Conservation (phyloP, 37 sponge, comb jelly and placozoan genomes). For the Oscarella lobularis region DNA sequence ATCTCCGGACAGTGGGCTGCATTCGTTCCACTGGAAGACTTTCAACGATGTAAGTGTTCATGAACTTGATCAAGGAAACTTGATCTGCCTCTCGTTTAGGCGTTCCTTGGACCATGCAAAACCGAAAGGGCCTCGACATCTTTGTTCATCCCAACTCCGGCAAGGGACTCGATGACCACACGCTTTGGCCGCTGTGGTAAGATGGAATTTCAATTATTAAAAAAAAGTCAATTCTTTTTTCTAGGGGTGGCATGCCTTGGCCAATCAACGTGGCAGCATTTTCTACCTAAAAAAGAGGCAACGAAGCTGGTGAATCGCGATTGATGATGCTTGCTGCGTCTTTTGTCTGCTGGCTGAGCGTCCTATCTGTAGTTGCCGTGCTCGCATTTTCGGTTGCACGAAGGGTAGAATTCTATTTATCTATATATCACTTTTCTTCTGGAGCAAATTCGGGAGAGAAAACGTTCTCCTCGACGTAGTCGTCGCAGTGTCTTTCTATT, state of each 20-base stretch:
- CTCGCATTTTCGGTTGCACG: too few species aligned
- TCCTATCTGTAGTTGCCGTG: too few species aligned
- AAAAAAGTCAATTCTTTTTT: neutral
- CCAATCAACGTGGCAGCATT: neutral
- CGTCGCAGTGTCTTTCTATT: neutral
- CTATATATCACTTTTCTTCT: too few species aligned
- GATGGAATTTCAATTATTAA: neutral
- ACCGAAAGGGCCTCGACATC: neutral
- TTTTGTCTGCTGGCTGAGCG: too few species aligned
- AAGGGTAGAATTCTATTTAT: too few species aligned
- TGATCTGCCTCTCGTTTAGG: neutral
- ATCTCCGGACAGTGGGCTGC: neutral
- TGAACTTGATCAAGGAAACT: neutral
- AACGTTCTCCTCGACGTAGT: neutral
- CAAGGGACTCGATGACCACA: neutral
- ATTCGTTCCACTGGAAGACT: conserved; percentile 7
- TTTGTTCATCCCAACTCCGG: conserved; percentile 8
- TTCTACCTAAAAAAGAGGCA: neutral
- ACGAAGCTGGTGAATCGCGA: neutral
- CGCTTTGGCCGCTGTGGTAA: conserved; percentile 4
- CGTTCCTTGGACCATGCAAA: conserved; percentile 9
- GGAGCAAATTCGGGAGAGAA: neutral
- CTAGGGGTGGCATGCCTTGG: neutral
- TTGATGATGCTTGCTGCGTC: too few species aligned
- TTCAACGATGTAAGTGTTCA: neutral